Evolutionary conservation across 2,888 invertebrate species (phyloP).

Genomic region (Buathra laborator): DNA sequence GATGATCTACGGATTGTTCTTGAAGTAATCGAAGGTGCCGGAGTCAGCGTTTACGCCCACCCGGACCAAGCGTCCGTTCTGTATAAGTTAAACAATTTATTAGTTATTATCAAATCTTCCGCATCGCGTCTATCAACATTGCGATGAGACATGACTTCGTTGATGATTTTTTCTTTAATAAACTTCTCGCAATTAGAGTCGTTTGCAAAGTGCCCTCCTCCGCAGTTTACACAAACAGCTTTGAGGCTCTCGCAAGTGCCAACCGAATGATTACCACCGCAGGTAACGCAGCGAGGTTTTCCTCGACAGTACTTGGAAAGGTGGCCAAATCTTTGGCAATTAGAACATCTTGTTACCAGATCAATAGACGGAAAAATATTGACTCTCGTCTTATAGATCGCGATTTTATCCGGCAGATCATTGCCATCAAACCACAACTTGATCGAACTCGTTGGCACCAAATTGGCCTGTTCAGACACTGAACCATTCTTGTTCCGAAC

Average conservation of each 20-base stretch:
- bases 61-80: background rate
- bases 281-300: background rate
- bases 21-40: background rate
- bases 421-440: conserved; percentile 2
- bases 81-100: background rate
- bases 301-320: background rate
- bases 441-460: background rate
- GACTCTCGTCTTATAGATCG: background rate
- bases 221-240: background rate
- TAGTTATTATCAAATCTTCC: background rate
- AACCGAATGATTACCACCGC: background rate
- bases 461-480: no score
- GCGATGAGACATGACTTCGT: background rate
- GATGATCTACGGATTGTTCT: background rate
- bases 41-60: background rate
- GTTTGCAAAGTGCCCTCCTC: background rate
- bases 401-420: background rate
- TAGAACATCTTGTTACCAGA: background rate
- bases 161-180: background rate
- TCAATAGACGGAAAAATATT: background rate
- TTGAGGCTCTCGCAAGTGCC: no score
- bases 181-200: background rate
- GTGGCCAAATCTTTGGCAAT: conserved; percentile 14
- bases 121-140: background rate
- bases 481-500: background rate